Evolutionary conservation across 2,797 vertebrate genomes (phyloP).

Genomic region (Lindbergichthys nudifrons): DNA sequence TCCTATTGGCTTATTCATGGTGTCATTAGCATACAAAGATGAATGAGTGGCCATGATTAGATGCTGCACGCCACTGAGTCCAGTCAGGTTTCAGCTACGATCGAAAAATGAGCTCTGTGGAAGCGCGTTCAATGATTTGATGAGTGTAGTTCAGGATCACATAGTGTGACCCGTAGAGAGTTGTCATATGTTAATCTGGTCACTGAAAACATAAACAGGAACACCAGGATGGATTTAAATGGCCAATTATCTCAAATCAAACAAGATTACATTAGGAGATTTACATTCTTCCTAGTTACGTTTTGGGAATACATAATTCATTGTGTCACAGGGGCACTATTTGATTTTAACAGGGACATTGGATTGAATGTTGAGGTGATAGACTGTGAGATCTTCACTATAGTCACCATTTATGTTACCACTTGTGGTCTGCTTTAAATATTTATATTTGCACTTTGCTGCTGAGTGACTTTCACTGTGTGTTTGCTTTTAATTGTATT

Average conservation of each 20-base stretch:
- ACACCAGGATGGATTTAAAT: neutral
- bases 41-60: conserved; percentile 75
- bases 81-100: conserved; percentile 52
- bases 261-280: conserved; percentile 9
- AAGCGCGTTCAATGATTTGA: conserved; percentile 19
- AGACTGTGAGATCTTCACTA: neutral
- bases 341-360: conserved; percentile 14
- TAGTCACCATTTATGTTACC: neutral
- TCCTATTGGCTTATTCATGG: conserved; percentile 74
- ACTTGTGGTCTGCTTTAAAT: conserved; percentile 10
- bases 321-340: conserved; percentile 16
- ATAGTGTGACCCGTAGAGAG: neutral
- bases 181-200: conserved; percentile 20
- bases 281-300: neutral
- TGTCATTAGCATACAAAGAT: conserved; percentile 79
- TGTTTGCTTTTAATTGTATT: too few species aligned
- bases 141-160: conserved; percentile 1
- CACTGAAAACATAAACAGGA: conserved; percentile 16
- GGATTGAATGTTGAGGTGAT: conserved; percentile 1
- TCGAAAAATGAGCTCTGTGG: conserved; percentile 34
- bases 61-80: conserved; percentile 45
- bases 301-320: conserved; percentile 18
- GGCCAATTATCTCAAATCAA: conserved; percentile 7
- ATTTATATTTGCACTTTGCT: conserved; percentile 13
- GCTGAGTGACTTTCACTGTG: neutral